These are phyloP conservation scores for Astyanax mexicanus DNA, from an alignment of 2,797 vertebrate genomes.

Conservation along the genomic window DNA sequence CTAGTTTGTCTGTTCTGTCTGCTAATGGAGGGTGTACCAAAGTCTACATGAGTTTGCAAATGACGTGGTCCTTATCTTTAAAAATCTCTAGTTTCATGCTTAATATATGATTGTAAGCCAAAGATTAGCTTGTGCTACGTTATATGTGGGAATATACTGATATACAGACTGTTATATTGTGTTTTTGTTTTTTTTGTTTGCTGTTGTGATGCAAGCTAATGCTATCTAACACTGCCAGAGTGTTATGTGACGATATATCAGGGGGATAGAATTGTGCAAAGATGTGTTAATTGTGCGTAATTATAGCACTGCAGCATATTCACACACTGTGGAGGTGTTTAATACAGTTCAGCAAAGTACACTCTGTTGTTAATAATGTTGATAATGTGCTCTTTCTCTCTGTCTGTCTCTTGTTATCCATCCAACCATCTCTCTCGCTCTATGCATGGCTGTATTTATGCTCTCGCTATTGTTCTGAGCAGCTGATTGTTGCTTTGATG, in stretches of 20 bases:
- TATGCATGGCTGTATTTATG: neutral
- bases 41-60: too few species aligned
- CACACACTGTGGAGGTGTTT: constrained; percentile 19
- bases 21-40: too few species aligned
- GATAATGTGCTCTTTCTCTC: too few species aligned
- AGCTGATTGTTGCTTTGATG: constrained; percentile 17
- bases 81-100: too few species aligned
- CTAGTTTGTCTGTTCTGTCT: too few species aligned
- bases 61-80: too few species aligned
- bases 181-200: too few species aligned
- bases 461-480: constrained; percentile 2
- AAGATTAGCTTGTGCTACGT: neutral
- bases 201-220: neutral
- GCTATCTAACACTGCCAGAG: neutral
- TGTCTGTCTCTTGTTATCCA: too few species aligned
- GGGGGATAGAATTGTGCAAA: neutral
- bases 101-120: too few species aligned
- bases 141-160: neutral
- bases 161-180: neutral
- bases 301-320: constrained; percentile 28
- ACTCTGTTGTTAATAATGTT: too few species aligned
- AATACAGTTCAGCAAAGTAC: neutral
- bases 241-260: neutral
- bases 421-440: neutral
- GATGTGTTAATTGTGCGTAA: constrained; percentile 29